Evolutionary conservation across 2,113 vertebrate species (phyloP).

Genomic region (Zootoca vivipara): DNA sequence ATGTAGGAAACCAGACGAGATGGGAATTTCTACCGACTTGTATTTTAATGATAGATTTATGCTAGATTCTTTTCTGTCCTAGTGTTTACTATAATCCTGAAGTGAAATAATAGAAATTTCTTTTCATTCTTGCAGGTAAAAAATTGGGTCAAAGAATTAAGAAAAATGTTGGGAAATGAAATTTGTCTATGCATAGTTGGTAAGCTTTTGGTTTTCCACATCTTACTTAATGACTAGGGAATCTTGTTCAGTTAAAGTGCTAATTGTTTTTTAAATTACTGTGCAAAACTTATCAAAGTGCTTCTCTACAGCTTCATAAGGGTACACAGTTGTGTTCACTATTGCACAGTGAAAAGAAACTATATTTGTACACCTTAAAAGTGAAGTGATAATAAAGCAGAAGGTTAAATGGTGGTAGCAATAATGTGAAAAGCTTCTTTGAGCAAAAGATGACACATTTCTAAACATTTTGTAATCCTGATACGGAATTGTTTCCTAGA

Average conservation of each 20-base stretch:
- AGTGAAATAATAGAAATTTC: conserved; percentile 36
- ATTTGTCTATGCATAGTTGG: conserved; percentile 99
- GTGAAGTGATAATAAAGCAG: not conserved
- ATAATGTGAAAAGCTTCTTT: not conserved
- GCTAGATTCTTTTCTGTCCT: not conserved
- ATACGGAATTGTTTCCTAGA: not conserved
- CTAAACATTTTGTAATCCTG: not conserved
- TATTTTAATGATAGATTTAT: not conserved
- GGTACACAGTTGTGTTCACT: not conserved
- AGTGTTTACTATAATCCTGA: not conserved
- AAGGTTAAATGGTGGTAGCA: not conserved
- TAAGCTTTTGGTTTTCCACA: conserved; percentile 74
- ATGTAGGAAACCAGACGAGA: not conserved
- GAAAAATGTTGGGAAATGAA: conserved; percentile 99
- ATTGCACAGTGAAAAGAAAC: not conserved
- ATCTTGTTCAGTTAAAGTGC: not conserved
- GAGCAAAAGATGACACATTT: not conserved
- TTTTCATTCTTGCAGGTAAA: conserved; percentile 86
- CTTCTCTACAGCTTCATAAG: not conserved
- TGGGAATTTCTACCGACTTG: not conserved
- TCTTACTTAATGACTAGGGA: not conserved
- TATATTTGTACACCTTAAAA: not conserved
- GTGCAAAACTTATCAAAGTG: not conserved
- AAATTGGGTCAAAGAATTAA: conserved; percentile 99
- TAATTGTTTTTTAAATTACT: not conserved